phyloP scores from a whole-genome alignment of 2,888 invertebrate species.

The Leistus spinibarbis region DNA sequence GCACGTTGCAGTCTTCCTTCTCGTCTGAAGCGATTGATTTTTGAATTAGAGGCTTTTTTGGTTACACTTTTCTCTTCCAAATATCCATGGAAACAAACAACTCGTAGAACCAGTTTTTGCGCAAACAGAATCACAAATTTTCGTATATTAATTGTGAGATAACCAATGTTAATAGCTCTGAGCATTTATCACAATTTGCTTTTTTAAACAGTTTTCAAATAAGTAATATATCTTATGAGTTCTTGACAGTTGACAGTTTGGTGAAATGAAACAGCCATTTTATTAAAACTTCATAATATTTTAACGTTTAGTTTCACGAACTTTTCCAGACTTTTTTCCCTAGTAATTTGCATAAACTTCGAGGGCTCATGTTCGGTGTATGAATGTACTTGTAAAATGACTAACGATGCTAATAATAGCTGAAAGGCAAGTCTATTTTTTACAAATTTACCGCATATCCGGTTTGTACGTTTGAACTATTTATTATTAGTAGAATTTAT shows the following conservation, averaged over 20 bases:
- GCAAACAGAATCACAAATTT: neutral
- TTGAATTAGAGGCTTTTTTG: conserved; percentile 29
- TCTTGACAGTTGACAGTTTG: too few relatives aligned
- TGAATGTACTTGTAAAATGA: neutral
- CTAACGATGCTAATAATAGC: neutral
- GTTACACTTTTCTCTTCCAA: neutral
- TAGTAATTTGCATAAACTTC: neutral
- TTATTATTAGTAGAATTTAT: neutral
- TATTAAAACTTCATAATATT: neutral
- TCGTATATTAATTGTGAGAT: too few relatives aligned
- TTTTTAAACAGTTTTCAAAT: too few relatives aligned
- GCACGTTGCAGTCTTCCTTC: conserved; percentile 7
- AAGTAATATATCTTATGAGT: too few relatives aligned
- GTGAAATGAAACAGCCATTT: neutral
- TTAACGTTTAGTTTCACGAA: neutral
- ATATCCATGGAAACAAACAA: neutral
- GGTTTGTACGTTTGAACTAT: neutral
- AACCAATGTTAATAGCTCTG: too few relatives aligned
- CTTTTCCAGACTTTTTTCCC: neutral
- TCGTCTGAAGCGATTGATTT: conserved; percentile 19
- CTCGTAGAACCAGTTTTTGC: neutral
- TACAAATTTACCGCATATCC: neutral
- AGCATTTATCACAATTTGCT: too few relatives aligned
- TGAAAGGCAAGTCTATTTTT: neutral
- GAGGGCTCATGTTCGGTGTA: neutral